Evolutionary conservation across 2,113 vertebrate genomes (phyloP).

Genomic region (Pterocles burchelli): DNA sequence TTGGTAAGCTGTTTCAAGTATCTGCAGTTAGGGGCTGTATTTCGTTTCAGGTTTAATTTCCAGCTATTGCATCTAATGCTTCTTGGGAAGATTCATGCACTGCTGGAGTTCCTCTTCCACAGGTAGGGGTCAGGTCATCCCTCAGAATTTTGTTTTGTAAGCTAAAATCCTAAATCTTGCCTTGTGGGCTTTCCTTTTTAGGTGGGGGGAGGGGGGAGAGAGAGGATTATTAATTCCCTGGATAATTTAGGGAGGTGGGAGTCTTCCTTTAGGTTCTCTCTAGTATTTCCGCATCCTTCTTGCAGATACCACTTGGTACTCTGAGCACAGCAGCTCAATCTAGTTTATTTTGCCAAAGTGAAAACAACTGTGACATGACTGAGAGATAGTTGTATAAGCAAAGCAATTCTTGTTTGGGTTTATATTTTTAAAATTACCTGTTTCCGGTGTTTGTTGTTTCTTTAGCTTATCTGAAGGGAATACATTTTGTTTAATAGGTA

Average conservation of each 20-base stretch:
- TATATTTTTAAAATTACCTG: not conserved
- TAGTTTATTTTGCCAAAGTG: not conserved
- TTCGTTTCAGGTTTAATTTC: not conserved
- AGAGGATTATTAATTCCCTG: not conserved
- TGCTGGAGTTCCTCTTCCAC: not conserved
- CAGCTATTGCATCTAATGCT: accelerated
- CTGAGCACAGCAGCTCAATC: not conserved
- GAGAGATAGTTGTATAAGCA: not conserved
- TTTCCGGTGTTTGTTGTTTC: not conserved
- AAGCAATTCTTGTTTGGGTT: not conserved
- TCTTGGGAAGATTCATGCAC: not conserved
- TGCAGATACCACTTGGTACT: not conserved
- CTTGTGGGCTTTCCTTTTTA: not conserved
- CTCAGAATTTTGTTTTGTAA: not conserved
- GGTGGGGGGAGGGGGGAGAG: not conserved
- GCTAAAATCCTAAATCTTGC: not conserved
- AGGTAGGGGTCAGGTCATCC: not conserved
- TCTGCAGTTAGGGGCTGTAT: not conserved
- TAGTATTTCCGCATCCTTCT: not conserved
- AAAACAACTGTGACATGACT: not conserved
- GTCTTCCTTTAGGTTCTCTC: not conserved
- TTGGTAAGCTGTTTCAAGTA: not conserved
- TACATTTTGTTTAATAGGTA: not conserved
- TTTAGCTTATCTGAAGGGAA: not conserved
- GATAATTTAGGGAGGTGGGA: not conserved